phyloP scores from a whole-genome alignment of 2,113 vertebrate species.

The Oncorhynchus nerka region DNA sequence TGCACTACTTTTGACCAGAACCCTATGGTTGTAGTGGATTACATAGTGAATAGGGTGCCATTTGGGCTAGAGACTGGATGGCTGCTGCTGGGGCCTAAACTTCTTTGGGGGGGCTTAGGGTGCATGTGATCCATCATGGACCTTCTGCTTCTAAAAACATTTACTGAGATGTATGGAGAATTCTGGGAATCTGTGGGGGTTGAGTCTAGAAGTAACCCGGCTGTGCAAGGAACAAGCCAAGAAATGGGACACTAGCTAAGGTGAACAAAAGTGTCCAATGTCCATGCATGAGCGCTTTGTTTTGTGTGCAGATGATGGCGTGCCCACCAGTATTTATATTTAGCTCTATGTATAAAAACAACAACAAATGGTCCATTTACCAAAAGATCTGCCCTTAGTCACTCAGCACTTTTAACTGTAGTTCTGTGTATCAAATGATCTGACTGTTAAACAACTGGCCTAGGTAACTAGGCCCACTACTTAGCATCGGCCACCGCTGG shows the following conservation, averaged over 20 bases:
- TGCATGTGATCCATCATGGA: constrained; percentile 60
- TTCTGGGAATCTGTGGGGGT: background rate
- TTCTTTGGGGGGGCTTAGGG: constrained; percentile 59
- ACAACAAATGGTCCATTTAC: background rate
- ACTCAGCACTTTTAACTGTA: too few relatives aligned
- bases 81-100: constrained; percentile 49
- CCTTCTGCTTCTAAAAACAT: constrained; percentile 20
- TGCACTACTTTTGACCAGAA: too few relatives aligned
- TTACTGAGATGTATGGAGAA: background rate
- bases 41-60: too few relatives aligned
- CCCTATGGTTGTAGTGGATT: too few relatives aligned
- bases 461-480: too few relatives aligned
- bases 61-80: too few relatives aligned
- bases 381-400: background rate
- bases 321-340: too few relatives aligned
- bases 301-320: background rate
- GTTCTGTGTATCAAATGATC: too few relatives aligned
- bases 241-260: background rate
- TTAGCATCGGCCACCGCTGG: background rate
- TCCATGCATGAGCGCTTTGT: background rate
- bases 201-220: background rate
- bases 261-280: background rate
- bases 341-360: background rate
- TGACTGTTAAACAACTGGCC: too few relatives aligned
- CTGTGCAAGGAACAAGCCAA: background rate